Percentiles rank a stretch among this genome's conserved stretches.
Conservation (phyloP, 2,113 vertebrate genomes). For the Archilochus colubris region DNA sequence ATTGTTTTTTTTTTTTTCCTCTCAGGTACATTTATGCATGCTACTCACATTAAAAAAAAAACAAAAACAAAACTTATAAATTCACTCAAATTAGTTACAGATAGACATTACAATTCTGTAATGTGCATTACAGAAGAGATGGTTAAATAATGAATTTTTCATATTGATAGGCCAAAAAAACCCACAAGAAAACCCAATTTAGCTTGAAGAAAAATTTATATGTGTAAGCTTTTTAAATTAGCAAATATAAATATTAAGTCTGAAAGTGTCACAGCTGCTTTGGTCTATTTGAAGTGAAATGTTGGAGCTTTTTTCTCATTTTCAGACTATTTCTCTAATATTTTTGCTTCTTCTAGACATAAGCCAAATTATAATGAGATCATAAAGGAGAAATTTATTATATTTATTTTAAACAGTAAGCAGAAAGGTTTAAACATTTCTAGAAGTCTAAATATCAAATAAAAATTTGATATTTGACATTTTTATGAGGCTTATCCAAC, state of each 20-base stretch:
- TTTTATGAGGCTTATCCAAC: neutral
- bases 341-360: neutral
- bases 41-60: neutral
- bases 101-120: neutral
- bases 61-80: neutral
- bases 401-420: neutral
- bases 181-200: neutral
- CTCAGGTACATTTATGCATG: neutral
- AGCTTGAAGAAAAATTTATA: neutral
- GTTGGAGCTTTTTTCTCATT: fast-evolving
- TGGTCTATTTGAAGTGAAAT: neutral
- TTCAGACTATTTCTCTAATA: neutral
- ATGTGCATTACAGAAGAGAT: neutral
- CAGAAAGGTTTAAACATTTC: neutral
- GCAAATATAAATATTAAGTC: neutral
- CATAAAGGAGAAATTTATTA: neutral
- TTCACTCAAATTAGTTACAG: neutral
- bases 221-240: neutral
- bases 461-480: neutral
- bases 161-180: neutral
- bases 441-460: neutral
- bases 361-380: neutral
- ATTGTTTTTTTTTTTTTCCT: neutral
- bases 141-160: neutral
- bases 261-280: neutral